phyloP scores from a whole-genome alignment of 2,888 invertebrate genomes.

The Lumbricus terrestris region DNA sequence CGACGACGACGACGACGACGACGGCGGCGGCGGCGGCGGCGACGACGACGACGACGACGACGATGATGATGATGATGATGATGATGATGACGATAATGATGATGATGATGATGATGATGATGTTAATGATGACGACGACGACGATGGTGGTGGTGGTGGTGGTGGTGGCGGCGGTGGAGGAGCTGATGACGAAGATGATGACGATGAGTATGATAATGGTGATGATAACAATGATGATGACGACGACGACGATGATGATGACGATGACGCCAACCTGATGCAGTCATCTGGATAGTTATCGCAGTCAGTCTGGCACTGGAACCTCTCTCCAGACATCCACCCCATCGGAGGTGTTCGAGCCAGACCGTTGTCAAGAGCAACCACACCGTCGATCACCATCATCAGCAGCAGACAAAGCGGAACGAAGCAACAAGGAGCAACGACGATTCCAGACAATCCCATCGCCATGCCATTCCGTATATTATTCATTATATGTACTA shows the following conservation, averaged over 20 bases:
- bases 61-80: not conserved
- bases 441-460: too few species aligned
- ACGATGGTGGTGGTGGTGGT: conserved; percentile 5
- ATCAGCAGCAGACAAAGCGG: not conserved
- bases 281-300: conserved; percentile 50
- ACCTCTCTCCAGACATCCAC: conserved; percentile 55
- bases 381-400: not conserved
- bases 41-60: not conserved
- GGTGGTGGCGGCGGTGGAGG: too few species aligned
- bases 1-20: not conserved
- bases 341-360: conserved; percentile 55
- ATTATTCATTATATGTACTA: too few species aligned
- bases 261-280: conserved; percentile 45
- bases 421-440: not conserved
- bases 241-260: conserved; percentile 17
- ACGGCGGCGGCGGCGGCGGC: not conserved
- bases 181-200: conserved; percentile 29
- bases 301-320: conserved; percentile 51
- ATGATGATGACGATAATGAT: not conserved
- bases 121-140: conserved; percentile 4
- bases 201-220: conserved; percentile 26
- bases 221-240: conserved; percentile 26
- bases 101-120: not conserved
- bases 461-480: not conserved
- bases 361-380: conserved; percentile 49